A percentile compares a stretch with the other conserved stretches of the same genome.
These are phyloP conservation scores for Sphaerophoria rueppellii DNA, from an alignment of 2,888 invertebrate genomes.

Conservation along the genomic window DNA sequence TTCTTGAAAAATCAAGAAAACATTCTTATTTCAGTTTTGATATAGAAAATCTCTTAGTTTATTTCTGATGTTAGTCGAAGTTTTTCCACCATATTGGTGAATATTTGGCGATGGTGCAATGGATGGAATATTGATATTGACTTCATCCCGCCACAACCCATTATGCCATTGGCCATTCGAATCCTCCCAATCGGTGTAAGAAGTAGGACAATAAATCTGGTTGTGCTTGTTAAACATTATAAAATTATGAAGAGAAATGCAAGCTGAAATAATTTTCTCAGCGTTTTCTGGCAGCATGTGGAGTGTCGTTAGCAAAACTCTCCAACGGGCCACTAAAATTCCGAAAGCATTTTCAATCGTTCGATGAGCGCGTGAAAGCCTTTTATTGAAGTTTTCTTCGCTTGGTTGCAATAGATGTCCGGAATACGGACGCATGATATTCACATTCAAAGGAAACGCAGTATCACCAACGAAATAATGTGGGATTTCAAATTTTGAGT, in stretches of 20 bases:
- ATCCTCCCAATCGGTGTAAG: conserved; percentile 43
- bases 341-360: conserved; percentile 55
- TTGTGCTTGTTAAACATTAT: conserved; percentile 23
- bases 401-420: not conserved
- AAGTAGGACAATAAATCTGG: conserved; percentile 14
- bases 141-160: conserved; percentile 47
- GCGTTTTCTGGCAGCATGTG: conserved; percentile 49
- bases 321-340: conserved; percentile 56
- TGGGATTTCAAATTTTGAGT: not conserved
- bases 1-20: too few relatives aligned
- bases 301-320: conserved; percentile 43
- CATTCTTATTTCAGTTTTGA: too few relatives aligned
- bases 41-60: too few relatives aligned
- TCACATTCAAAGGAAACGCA: conserved; percentile 18
- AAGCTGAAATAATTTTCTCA: conserved; percentile 50
- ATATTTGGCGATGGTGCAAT: too few relatives aligned
- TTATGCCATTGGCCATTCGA: conserved; percentile 19
- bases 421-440: conserved; percentile 40
- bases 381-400: conserved; percentile 41
- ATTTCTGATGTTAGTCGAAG: too few relatives aligned
- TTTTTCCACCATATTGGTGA: too few relatives aligned
- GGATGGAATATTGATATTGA: not conserved
- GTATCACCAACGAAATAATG: conserved; percentile 31
- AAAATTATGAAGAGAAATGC: conserved; percentile 56
- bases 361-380: conserved; percentile 25